Evolutionary conservation across 2,113 vertebrate genomes (phyloP).

Genomic region (Columbina picui): DNA sequence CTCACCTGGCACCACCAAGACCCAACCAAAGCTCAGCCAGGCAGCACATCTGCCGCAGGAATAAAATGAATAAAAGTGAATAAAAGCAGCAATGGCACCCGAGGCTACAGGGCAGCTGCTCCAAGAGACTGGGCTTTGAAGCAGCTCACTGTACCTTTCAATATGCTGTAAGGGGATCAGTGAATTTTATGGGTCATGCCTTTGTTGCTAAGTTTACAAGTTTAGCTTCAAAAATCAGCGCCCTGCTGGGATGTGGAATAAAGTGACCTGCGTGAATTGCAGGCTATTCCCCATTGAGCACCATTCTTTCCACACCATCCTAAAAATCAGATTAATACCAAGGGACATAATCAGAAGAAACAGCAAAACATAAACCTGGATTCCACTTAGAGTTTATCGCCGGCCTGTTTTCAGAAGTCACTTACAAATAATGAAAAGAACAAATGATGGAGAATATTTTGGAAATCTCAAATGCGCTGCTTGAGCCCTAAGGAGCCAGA

Average conservation of each 20-base stretch:
- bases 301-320: neutral
- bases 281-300: accelerated
- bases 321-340: neutral
- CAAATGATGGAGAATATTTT: neutral
- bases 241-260: neutral
- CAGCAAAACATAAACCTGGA: neutral
- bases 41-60: neutral
- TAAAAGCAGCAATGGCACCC: neutral
- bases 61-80: neutral
- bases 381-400: neutral
- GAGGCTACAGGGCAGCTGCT: neutral
- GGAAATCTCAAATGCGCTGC: neutral
- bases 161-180: neutral
- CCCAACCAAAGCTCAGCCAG: neutral
- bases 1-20: neutral
- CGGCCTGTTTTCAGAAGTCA: neutral
- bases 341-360: neutral
- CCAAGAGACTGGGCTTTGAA: neutral
- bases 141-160: neutral
- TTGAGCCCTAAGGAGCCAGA: conserved; percentile 14
- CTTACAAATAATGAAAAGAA: neutral
- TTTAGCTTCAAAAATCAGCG: neutral
- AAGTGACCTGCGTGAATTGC: neutral
- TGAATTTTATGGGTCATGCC: neutral
- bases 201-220: neutral